Evolutionary conservation across 2,113 vertebrate genomes (phyloP).

Genomic region (Pelobates fuscus): DNA sequence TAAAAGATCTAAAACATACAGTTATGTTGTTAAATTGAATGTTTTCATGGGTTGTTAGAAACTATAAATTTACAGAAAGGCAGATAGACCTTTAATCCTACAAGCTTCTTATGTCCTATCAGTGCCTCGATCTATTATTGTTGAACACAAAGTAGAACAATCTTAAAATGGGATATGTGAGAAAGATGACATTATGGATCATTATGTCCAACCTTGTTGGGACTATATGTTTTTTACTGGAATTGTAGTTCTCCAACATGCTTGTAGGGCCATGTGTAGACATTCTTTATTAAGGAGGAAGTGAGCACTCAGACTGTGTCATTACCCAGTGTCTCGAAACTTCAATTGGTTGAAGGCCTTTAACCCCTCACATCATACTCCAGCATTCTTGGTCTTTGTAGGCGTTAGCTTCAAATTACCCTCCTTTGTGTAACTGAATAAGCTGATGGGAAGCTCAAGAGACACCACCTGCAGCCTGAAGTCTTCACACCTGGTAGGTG

Average conservation of each 20-base stretch:
- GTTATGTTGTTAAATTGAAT: too few relatives aligned
- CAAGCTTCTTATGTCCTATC: too few relatives aligned
- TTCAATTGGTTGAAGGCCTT: not conserved
- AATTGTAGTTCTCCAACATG: too few relatives aligned
- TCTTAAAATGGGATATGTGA: not conserved
- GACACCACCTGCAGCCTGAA: constrained; percentile 20
- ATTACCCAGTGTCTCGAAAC: not conserved
- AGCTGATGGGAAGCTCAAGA: constrained; percentile 1
- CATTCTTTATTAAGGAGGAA: not conserved
- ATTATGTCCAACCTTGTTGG: too few relatives aligned
- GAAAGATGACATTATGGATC: too few relatives aligned
- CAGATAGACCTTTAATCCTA: too few relatives aligned
- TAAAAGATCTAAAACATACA: too few relatives aligned
- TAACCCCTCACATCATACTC: not conserved
- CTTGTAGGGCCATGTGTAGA: too few relatives aligned
- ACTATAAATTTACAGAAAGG: too few relatives aligned
- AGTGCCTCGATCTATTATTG: too few relatives aligned
- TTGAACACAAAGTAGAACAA: not conserved
- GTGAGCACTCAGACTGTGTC: not conserved
- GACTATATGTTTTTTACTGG: too few relatives aligned
- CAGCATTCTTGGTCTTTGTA: not conserved
- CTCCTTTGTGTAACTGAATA: constrained; percentile 8
- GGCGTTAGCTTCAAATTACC: not conserved
- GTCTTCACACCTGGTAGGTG: constrained; percentile 33
- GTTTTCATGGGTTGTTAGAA: too few relatives aligned